Evolutionary conservation across 1,140 invertebrate genomes (phyloP).

Genomic region (Diachasma alloeum): DNA sequence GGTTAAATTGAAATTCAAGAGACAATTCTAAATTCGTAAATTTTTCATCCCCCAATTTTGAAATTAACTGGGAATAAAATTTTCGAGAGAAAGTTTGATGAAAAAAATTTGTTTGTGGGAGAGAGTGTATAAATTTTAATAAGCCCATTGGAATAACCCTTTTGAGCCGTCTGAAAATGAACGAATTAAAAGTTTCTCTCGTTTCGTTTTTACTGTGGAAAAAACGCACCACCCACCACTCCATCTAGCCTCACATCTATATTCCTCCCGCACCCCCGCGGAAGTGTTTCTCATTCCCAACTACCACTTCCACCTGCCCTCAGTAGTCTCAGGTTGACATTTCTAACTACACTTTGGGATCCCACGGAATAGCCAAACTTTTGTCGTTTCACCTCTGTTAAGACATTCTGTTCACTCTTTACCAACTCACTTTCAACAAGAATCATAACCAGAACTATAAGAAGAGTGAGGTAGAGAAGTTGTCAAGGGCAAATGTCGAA

Average conservation of each 20-base stretch:
- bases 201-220: conserved; percentile 20
- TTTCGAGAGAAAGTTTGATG: not conserved
- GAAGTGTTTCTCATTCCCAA: conserved; percentile 6
- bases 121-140: conserved; percentile 58
- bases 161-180: conserved; percentile 55
- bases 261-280: not conserved
- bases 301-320: conserved; percentile 33
- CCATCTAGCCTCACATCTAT: not conserved
- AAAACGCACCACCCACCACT: not conserved
- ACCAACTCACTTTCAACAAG: conserved; percentile 6
- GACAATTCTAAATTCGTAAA: not conserved
- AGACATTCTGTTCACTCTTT: conserved; percentile 19
- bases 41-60: not conserved
- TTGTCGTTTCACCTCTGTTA: conserved; percentile 42
- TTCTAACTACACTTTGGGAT: conserved; percentile 43
- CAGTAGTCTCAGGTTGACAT: conserved; percentile 61
- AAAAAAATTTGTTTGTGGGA: conserved; percentile 2
- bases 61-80: not conserved
- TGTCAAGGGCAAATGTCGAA: conserved; percentile 36
- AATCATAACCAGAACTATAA: not conserved
- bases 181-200: conserved; percentile 61
- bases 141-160: conserved; percentile 54
- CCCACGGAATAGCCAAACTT: conserved; percentile 52
- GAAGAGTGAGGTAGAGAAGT: not conserved
- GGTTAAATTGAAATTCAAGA: not conserved